Percentiles rank a stretch among this genome's conserved stretches.
These are phyloP conservation scores for Drosophila mimica DNA, from an alignment of 2,888 invertebrate genomes.

Conservation along the genomic window DNA sequence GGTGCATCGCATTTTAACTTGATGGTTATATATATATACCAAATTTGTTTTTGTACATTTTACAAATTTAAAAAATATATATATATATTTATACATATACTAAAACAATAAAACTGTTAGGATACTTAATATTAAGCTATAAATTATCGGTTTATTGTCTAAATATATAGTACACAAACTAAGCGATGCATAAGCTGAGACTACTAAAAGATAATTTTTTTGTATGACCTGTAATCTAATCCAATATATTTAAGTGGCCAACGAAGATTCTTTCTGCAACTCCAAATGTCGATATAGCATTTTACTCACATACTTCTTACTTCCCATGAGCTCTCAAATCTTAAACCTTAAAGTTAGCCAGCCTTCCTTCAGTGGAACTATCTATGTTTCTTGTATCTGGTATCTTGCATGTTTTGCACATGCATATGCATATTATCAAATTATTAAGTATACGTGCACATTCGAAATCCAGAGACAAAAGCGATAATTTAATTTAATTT, in stretches of 20 bases:
- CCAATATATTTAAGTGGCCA: neutral
- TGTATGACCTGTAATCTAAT: neutral
- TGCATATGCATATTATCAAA: slow-evolving; percentile 1
- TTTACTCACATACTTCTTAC: neutral
- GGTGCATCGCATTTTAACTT: neutral
- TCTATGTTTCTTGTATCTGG: neutral
- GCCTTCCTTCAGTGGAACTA: neutral
- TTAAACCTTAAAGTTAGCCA: neutral
- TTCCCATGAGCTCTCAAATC: neutral
- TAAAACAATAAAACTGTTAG: neutral
- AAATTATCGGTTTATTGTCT: neutral
- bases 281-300: neutral
- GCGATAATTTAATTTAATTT: slow-evolving; percentile 71
- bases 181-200: neutral
- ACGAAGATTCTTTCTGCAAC: neutral
- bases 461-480: slow-evolving; percentile 42
- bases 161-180: neutral
- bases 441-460: slow-evolving; percentile 32
- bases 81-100: neutral
- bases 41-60: neutral
- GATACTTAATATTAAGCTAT: neutral
- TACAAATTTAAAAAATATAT: neutral
- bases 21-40: neutral
- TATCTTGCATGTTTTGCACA: neutral
- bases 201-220: neutral